Base-by-base conservation (phyloP, 2,888 invertebrate genomes). In the Philopedon plagiatum region DNA sequence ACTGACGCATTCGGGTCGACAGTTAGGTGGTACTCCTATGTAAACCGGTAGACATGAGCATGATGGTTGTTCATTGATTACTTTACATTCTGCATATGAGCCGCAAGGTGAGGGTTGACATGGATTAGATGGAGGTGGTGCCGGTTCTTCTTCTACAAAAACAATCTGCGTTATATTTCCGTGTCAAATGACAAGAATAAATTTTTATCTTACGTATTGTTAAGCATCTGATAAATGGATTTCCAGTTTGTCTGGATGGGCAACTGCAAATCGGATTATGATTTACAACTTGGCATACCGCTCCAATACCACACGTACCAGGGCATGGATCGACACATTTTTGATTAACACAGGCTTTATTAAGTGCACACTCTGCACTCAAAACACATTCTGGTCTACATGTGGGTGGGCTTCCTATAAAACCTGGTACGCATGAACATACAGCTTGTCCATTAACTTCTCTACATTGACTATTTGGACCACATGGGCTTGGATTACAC, bases 51-150 rank as follows among this genome's bases (percentile, higher is more conserved):
- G 81, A 80, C 93, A 93, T 11, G 87, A 87, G 80, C 92, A 92
- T 13, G 88, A 84, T 0, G 90, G 89, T 73, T 89, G 87, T 29
- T 87, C 86, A 61, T 87, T 85, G 0, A 87, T 81, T 32, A 75
- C 87, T 74, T 82, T 85, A 73, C 91, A 92, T 78, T 88, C 82
- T 1, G 89, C 83, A 77, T 90, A 89, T 5, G 93, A 89, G 32
- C 94, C 94, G 81, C 94, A 94, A 0, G 93, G 90, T 11, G 92
- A 90, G 9, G 92, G 91, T 76, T 88, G 88, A 80, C 94, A 94
- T 5, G 91, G 91, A 80, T 91, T 80, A 79, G 80, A 75, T 79
- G 85, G 74, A 56, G 67, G 44, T 44, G 56, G 57, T 15, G 74
- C 44, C 9, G 76, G 76, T 74, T 80, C 79, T 75, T 79, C 79